Base-by-base conservation (phyloP, 2,797 vertebrate genomes). In the Tapera naevia region DNA sequence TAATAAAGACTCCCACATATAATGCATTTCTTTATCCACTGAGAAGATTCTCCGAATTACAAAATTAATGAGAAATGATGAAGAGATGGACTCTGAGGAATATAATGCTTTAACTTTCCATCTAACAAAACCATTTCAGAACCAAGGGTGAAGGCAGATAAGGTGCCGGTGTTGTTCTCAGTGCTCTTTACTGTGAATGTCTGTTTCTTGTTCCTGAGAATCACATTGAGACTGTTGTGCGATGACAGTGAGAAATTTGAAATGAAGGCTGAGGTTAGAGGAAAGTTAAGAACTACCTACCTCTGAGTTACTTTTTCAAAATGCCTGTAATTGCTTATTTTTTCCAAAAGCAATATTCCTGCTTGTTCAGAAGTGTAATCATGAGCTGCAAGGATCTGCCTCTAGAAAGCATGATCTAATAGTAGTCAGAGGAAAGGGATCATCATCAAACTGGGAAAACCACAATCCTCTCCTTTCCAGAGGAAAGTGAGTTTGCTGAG, bases 281-380 rank as follows among this genome's bases (percentile, higher is more conserved):
- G 35, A 73, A 79, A 93, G 33, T 71, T 70, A 85, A 90, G 67
- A 70, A 32, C 71, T 76, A 95, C 92, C 76, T 94, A 93, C 94
- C 84, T 95, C 84, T 80, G 58, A 75, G 37, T 58, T 82, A 73
- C 71, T 56, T 89, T 88, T 73, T 76, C 92, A 91, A 73, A 70
- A 71, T 60, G 82, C 64, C 74, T 89, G 54, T 18, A 75, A 62
- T 46, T 75, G 41, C 25, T 84, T 71, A 45, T 71, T 61, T 88
- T 90, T 81, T 72, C 83, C 1, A 13, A 79, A 90, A 75, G 76
- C 58, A 72, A 50, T 39, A 79, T 84, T 82, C 37, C 33, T 74
- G 66, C 33, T 89, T 65, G 45, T 67, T 91, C 46, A 24, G 69
- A 79, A 71, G 80, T 58, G 50, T 60, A 79, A 50, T 80, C 30